A percentile compares a stretch with the other conserved stretches of the same genome.
phyloP scores from a whole-genome alignment of 2,113 vertebrate genomes.

The Puntigrus tetrazona region DNA sequence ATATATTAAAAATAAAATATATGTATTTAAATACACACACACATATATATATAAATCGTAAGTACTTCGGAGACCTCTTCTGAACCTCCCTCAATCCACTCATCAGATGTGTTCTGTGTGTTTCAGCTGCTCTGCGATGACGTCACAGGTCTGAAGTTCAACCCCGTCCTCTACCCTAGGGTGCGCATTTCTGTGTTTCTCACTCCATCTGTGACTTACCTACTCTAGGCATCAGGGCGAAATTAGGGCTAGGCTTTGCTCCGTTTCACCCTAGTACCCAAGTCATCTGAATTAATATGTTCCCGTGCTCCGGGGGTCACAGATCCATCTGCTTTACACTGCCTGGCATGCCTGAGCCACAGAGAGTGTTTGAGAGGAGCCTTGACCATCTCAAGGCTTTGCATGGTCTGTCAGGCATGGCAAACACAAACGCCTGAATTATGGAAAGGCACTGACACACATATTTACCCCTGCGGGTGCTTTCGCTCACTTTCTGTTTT shows the following conservation, averaged over 20 bases:
- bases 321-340: slow-evolving; percentile 53
- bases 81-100: neutral
- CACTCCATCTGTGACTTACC: slow-evolving; percentile 39
- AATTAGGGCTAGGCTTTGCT: slow-evolving; percentile 38
- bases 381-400: slow-evolving; percentile 31
- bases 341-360: neutral
- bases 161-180: slow-evolving; percentile 92
- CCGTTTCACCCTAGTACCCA: slow-evolving; percentile 39
- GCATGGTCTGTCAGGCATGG: slow-evolving; percentile 40
- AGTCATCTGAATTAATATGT: slow-evolving; percentile 52
- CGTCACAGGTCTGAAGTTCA: slow-evolving; percentile 89
- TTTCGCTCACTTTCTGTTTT: slow-evolving; percentile 19
- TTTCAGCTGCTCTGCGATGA: slow-evolving; percentile 93
- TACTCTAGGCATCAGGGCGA: slow-evolving; percentile 5
- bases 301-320: slow-evolving; percentile 39
- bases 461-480: slow-evolving; percentile 42
- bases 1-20: too few relatives aligned
- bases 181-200: slow-evolving; percentile 72
- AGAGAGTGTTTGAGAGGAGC: slow-evolving; percentile 16
- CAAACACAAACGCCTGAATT: slow-evolving; percentile 48
- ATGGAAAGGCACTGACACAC: slow-evolving; percentile 48
- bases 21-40: too few relatives aligned
- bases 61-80: neutral
- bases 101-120: slow-evolving; percentile 36
- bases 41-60: too few relatives aligned